phyloP scores from a whole-genome alignment of 1,140 invertebrate genomes.

The Agrypnia vestita region DNA sequence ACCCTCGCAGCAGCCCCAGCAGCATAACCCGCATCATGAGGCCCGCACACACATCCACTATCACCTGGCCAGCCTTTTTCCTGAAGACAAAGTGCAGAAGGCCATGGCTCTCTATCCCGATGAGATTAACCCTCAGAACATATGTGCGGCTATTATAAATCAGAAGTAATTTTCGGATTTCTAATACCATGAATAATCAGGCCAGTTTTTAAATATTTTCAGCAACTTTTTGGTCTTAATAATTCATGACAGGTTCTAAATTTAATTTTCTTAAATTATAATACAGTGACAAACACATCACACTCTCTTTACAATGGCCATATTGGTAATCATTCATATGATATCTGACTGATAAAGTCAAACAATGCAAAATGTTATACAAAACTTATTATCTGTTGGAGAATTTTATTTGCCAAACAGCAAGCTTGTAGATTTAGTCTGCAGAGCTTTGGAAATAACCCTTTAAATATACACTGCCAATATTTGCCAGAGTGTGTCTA shows the following conservation, averaged over 20 bases:
- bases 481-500: too few species aligned
- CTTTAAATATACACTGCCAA: too few species aligned
- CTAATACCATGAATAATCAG: not conserved
- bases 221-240: not conserved
- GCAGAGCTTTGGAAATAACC: too few species aligned
- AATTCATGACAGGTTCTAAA: not conserved
- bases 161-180: conserved; percentile 35
- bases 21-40: conserved; percentile 73
- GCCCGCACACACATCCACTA: conserved; percentile 85
- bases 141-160: conserved; percentile 89
- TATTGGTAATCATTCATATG: too few species aligned
- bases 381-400: too few species aligned
- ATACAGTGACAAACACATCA: too few species aligned
- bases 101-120: conserved; percentile 90
- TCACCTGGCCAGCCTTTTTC: conserved; percentile 90
- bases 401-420: too few species aligned
- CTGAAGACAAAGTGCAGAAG: conserved; percentile 88
- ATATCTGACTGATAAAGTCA: too few species aligned
- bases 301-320: too few species aligned
- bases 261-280: too few species aligned
- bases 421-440: too few species aligned
- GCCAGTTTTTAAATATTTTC: conserved; percentile 48
- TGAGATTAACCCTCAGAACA: conserved; percentile 89
- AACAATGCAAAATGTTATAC: too few species aligned
- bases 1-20: conserved; percentile 67